Base-by-base conservation (phyloP, 2,888 invertebrate genomes). In the Tachina lurida region DNA sequence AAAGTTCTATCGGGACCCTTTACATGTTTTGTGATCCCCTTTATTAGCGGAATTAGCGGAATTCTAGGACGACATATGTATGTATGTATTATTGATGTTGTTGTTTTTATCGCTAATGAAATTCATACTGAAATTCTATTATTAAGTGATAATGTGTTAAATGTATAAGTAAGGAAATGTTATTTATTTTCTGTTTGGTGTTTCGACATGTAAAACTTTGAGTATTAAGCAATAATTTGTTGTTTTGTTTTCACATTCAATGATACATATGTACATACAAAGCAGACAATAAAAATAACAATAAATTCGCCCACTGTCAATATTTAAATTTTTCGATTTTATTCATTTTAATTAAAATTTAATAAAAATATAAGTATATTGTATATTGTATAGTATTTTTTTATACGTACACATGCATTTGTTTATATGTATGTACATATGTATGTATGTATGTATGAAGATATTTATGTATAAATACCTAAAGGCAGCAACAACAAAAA, bases 251-350 rank as follows among this genome's bases (percentile, higher is more conserved):
- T 67, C 22, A 54, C 49, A 73, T 43, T 52, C 13, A 39, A 67
- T 58, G 19, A 58, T 39, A 77, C 62, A 70, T 58, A 75, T 7
- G 7, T 19, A 41, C 15, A 54, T 54, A 12, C 62, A 62, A 45
- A 39, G n/a, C 13, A 68, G 58, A 52, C 19, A 71, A 73, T 62
- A 65, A 67, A 56, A 78, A 47, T 73, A 71, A 73, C 83, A 67
- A 84, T 84, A 84, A 84, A 84, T 73, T 84, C 83, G 83, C 83
- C 83, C 83, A 84, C 83, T 67, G 83, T 74, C 67, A 78, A 67
- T 78, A 84, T 77, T 83, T 70, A 67, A 83, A 83, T 73, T 77
- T 82, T 56, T 39, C 52, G 52, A 15, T 41, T 10, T 67, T 62
- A 62, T 76, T 71, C 41, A 82, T 70, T 63, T 71, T 63, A 71